Base-by-base conservation (phyloP, 2,888 invertebrate species). In the Drosophila lacicola region DNA sequence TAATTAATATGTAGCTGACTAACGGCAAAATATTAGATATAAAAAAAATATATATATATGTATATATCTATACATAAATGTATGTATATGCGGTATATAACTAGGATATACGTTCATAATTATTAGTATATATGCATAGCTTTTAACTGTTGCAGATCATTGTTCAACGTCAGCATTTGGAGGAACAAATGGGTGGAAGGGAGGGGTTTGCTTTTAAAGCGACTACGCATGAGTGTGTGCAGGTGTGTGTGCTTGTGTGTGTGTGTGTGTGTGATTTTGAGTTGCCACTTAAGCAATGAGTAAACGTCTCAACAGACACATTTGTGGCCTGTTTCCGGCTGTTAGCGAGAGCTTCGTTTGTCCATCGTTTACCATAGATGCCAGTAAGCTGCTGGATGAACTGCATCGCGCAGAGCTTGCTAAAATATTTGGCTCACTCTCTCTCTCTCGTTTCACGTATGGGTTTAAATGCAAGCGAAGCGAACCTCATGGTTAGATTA, bases 401-500 rank as follows among this genome's bases (percentile, higher is more conserved):
- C 17, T 41, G 41, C 41, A 41, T 36, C 36, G 41, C 17, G 17
- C 42, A 42, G 53, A 54, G 33, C 53, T 37, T 21, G 36, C 8
- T 17, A 25, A 25, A 10, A 10, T 42, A 25, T 47, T 11, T 55
- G 60, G 45, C 61, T 61, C 61, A 33, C 44, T 42, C 61, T 11
- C 62, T 46, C 44, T 42, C 61, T 11, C 62, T 46, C 33, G 14
- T 17, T 25, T 62, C 45, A 53, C 46, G 66, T 56, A 14, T 39
- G 36, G 33, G 25, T 45, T 8, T 42, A 55, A 47, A 55, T 66
- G 64, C 65, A 51, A 64, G 66, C 66, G 65, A 37, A 51, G 67
- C 41, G 42, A 63, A 42, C 55, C 45, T 63, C 42, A 47, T 55
- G 61, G 88, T 86, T 85, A 85, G 81, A 85, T 85, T 74, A 88